Percentiles rank a stretch among this genome's conserved stretches.
Conservation (phyloP, 2,888 invertebrate species). For the Drosophila mayaguana region DNA sequence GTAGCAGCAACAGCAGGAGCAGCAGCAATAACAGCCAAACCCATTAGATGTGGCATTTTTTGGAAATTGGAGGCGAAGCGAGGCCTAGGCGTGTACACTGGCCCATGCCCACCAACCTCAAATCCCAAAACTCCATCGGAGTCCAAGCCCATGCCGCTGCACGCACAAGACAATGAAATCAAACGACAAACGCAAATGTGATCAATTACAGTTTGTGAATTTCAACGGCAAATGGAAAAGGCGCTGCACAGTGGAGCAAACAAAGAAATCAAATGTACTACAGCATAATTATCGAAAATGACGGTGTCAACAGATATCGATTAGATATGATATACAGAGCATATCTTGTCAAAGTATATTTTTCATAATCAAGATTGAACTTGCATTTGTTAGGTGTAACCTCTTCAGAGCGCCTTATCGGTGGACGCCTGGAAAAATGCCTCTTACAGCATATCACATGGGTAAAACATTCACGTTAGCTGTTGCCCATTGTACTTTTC, state of each 20-base stretch:
- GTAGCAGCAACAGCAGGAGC: not conserved
- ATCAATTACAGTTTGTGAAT: slow-evolving; percentile 75
- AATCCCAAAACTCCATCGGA: not conserved
- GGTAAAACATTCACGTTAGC: not conserved
- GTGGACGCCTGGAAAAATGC: too few species aligned
- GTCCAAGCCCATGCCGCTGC: slow-evolving; percentile 10
- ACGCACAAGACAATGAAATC: slow-evolving; percentile 74
- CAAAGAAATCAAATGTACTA: not conserved
- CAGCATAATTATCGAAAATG: not conserved
- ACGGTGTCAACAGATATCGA: not conserved
- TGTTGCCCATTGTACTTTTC: not conserved
- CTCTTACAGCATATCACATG: not conserved
- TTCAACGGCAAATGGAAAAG: slow-evolving; percentile 50
- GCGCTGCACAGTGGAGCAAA: slow-evolving; percentile 11
- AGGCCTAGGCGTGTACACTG: too few species aligned
- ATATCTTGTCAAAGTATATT: not conserved
- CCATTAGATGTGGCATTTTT: slow-evolving; percentile 61
- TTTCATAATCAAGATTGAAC: too few species aligned
- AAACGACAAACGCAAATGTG: slow-evolving; percentile 75
- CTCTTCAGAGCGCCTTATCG: too few species aligned
- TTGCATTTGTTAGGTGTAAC: too few species aligned
- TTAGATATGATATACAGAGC: not conserved
- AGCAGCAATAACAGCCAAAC: slow-evolving; percentile 38
- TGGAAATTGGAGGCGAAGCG: slow-evolving; percentile 34
- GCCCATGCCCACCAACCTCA: not conserved